These are phyloP conservation scores for Megalonaias nervosa DNA, from an alignment of 1,140 invertebrate species.

Conservation along the genomic window DNA sequence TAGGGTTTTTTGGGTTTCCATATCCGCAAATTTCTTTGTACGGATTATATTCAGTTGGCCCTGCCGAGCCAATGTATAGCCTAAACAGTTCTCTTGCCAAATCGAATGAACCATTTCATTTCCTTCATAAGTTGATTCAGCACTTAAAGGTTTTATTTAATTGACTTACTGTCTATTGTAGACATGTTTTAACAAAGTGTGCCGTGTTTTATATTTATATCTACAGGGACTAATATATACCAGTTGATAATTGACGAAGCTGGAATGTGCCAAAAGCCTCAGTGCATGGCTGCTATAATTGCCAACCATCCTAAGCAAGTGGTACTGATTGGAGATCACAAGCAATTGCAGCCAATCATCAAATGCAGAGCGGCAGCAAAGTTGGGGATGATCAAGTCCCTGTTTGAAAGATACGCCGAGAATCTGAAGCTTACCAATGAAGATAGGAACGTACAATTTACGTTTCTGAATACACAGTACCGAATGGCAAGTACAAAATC, in stretches of 20 bases:
- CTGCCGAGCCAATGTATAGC: no score
- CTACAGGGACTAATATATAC: no score
- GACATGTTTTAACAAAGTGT: no score
- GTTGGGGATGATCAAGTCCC: conserved; percentile 39
- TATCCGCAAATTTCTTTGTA: no score
- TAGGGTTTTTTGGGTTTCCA: no score
- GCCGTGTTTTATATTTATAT: no score
- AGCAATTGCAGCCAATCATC: conserved; percentile 46
- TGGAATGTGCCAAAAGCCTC: conserved; percentile 51
- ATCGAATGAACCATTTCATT: no score
- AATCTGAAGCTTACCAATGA: conserved; percentile 9
- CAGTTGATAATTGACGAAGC: conserved; percentile 52
- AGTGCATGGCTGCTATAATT: conserved; percentile 41
- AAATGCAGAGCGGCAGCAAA: conserved; percentile 24
- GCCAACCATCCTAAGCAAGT: conserved; percentile 26
- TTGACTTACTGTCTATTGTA: no score
- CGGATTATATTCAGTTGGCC: no score
- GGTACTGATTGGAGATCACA: conserved; percentile 52
- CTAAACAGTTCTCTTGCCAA: no score
- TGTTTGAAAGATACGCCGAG: conserved; percentile 46
- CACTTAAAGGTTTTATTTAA: no score
- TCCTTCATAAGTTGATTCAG: no score
- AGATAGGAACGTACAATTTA: not conserved
- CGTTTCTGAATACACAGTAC: conserved; percentile 39
- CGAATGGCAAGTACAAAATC: conserved; percentile 40